Evolutionary conservation across 2,888 invertebrate genomes (phyloP).

Genomic region (Pherbina coryleti): DNA sequence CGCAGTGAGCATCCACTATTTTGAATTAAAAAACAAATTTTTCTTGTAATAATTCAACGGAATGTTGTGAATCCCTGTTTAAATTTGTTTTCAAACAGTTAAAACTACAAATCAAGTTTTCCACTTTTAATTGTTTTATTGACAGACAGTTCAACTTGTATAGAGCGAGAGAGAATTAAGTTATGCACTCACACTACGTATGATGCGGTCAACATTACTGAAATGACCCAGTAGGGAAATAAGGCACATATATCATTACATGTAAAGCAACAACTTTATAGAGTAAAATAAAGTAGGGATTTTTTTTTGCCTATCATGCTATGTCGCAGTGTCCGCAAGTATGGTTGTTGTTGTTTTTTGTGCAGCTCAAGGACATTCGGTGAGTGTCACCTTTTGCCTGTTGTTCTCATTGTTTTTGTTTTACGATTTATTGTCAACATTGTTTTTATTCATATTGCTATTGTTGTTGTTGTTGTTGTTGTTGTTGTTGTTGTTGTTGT

Average conservation of each 20-base stretch:
- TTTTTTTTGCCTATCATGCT: background rate
- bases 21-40: background rate
- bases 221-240: conserved; percentile 5
- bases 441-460: background rate
- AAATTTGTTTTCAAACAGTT: background rate
- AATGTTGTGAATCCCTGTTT: background rate
- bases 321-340: conserved; percentile 2
- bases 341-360: background rate
- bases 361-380: conserved; percentile 7
- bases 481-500: conserved; percentile 13
- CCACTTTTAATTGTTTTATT: no score
- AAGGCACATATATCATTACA: background rate
- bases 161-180: no score
- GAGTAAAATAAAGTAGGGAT: no score
- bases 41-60: background rate
- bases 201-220: background rate
- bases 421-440: background rate
- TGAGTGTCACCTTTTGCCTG: background rate
- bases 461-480: conserved; percentile 12
- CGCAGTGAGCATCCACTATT: background rate
- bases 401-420: conserved; percentile 3
- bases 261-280: no score
- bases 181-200: no score
- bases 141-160: no score
- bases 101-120: background rate